These are phyloP conservation scores for Cheilosia vernalis DNA, from an alignment of 2,888 invertebrate genomes.

Conservation along the genomic window DNA sequence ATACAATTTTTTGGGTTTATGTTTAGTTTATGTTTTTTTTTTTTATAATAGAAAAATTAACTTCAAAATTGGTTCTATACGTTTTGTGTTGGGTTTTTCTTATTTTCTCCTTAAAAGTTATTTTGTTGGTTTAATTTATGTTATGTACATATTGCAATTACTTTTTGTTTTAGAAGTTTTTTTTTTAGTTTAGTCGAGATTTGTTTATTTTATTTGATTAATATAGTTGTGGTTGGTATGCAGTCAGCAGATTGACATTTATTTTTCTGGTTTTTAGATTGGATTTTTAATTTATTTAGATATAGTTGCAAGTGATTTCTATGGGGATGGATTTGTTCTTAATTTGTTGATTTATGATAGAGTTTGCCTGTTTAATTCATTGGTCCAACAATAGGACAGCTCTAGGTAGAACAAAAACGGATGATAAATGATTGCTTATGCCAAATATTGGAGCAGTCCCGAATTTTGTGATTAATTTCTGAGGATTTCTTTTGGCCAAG, in stretches of 20 bases:
- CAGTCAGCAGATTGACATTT: conserved; percentile 68
- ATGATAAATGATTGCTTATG: too few species aligned
- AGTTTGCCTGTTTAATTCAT: not conserved
- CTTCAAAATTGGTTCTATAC: conserved; percentile 80
- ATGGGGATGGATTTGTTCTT: not conserved
- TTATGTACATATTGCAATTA: conserved; percentile 75
- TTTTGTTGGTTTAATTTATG: conserved; percentile 54
- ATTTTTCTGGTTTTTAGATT: conserved; percentile 64
- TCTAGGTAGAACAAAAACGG: too few species aligned
- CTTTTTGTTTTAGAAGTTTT: conserved; percentile 52
- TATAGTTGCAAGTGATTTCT: not conserved
- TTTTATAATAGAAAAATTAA: conserved; percentile 76
- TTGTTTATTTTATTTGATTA: conserved; percentile 37
- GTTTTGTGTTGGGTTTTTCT: conserved; percentile 63
- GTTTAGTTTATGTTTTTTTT: conserved; percentile 72
- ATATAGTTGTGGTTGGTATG: conserved; percentile 58
- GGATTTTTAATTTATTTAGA: conserved; percentile 72
- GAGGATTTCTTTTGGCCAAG: too few species aligned
- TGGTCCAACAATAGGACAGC: not conserved
- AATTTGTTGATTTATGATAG: too few species aligned
- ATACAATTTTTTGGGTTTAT: conserved; percentile 71
- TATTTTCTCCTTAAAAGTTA: conserved; percentile 16
- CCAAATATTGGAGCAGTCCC: too few species aligned
- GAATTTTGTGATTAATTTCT: too few species aligned
- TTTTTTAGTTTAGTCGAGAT: conserved; percentile 42